These are phyloP conservation scores for Poecilia gillii DNA, from an alignment of 2,797 vertebrate species.

Conservation along the genomic window DNA sequence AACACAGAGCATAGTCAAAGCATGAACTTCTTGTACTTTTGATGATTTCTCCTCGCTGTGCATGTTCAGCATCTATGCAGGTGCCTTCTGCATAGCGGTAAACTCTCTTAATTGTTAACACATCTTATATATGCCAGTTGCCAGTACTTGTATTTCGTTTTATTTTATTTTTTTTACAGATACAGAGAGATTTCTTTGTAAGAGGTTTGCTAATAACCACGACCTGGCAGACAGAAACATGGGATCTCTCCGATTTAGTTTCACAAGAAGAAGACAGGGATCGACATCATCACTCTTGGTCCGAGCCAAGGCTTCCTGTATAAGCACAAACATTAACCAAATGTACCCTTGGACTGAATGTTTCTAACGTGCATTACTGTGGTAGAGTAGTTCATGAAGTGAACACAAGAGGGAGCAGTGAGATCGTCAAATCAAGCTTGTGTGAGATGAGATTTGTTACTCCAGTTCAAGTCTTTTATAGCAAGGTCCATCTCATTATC, in stretches of 20 bases:
- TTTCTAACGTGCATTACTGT: background rate
- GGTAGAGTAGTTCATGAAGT: background rate
- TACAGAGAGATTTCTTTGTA: background rate
- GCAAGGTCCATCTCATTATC: background rate
- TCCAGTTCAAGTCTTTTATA: background rate
- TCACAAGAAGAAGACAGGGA: background rate
- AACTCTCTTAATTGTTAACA: conserved; percentile 18
- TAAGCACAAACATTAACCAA: background rate
- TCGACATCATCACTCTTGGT: background rate
- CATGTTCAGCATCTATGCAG: conserved; percentile 49
- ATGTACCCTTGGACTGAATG: background rate
- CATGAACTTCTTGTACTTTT: conserved; percentile 58
- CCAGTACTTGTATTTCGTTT: conserved; percentile 13
- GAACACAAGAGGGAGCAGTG: background rate
- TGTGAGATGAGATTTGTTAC: background rate
- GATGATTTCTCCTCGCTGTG: conserved; percentile 42
- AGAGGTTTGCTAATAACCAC: conserved; percentile 22
- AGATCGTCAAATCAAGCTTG: background rate
- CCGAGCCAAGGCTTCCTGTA: background rate
- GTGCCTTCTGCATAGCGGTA: conserved; percentile 16
- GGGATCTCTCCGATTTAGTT: conserved; percentile 18
- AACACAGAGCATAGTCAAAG: conserved; percentile 47
- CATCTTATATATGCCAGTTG: conserved; percentile 11
- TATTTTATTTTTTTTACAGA: background rate
- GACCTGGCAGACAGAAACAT: conserved; percentile 53